Evolutionary conservation across 1,140 invertebrate species (phyloP), one percentile per base, ranked within the genome.

Genomic region (Drosophila hydei): DNA sequence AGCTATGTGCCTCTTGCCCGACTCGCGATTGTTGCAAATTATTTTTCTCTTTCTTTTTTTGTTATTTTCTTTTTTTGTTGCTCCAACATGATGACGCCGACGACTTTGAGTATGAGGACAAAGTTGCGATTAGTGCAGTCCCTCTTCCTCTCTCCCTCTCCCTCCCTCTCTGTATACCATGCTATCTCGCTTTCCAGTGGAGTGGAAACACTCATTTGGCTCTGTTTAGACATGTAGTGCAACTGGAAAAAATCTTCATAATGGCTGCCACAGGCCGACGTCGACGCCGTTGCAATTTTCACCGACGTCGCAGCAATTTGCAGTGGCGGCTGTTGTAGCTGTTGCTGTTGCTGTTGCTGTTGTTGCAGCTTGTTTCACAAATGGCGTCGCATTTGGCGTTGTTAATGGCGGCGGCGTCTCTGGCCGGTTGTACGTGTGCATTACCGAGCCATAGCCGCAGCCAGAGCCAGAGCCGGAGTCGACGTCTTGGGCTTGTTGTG

Each of bases 401-500:
- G 80, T 85, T 85, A 85, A 85, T 85, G 81, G 80, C 80, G 81
- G 68, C 75, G 74, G 43, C 48, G 76, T 77, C 70, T 74, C 56
- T 67, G 61, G 64, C 58, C 72, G 61, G 58, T 59, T 76, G 74
- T 67, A 77, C 72, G 65, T 75, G 63, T 75, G 72, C 70, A 72
- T 65, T 73, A 61, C 61, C 62, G 40, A 33, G 63, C 43, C 67
- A 36, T 12, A 38, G 51, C 16, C 33, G 6, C 18, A 55, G 58
- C 23, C 23, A 30, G 2, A 40, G 38, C 27, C 21, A 25, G 36
- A 45, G 72, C 36, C 58, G 55, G 45, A 58, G 59, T 48, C 62
- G 81, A 77, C 74, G 85, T 85, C 81, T 85, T 85, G 77, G 83
- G 83, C 81, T 87, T 87, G 81, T 87, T 87, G 83, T 88, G 83